Conservation (phyloP, 2,797 vertebrate genomes). For the Bucorvus abyssinicus region DNA sequence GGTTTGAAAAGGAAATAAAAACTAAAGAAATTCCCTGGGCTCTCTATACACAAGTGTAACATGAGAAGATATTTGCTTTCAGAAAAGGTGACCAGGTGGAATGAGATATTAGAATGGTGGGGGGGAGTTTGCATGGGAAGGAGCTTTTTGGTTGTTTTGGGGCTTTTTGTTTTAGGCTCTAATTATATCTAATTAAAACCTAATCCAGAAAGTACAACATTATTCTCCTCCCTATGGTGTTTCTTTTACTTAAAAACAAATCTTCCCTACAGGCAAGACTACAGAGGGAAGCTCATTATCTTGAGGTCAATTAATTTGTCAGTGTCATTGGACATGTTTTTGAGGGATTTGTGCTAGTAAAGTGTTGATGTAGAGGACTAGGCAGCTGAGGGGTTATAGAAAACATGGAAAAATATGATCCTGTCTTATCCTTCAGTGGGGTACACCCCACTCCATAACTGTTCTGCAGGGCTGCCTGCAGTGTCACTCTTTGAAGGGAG, state of each 20-base stretch:
- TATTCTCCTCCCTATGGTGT: background rate
- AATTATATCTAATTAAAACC: background rate
- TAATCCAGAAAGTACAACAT: background rate
- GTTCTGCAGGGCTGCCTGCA: background rate
- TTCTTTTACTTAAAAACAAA: conserved; percentile 14
- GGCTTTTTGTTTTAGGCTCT: background rate
- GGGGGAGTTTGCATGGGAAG: background rate
- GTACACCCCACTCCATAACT: background rate
- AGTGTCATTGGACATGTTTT: background rate
- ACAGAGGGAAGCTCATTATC: background rate
- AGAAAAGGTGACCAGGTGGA: background rate
- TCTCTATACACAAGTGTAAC: background rate
- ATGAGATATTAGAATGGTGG: background rate
- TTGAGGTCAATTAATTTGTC: background rate
- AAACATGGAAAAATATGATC: accelerated
- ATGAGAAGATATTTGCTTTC: conserved; percentile 2
- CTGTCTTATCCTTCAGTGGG: background rate
- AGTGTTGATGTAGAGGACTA: background rate
- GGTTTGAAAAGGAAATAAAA: conserved; percentile 9
- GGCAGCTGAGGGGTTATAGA: background rate
- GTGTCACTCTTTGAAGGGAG: background rate
- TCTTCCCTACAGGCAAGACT: background rate
- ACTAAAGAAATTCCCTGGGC: background rate
- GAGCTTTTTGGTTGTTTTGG: background rate
- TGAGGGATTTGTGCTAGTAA: background rate